Conservation (phyloP, 2,797 vertebrate species). For the Discoglossus pictus region DNA sequence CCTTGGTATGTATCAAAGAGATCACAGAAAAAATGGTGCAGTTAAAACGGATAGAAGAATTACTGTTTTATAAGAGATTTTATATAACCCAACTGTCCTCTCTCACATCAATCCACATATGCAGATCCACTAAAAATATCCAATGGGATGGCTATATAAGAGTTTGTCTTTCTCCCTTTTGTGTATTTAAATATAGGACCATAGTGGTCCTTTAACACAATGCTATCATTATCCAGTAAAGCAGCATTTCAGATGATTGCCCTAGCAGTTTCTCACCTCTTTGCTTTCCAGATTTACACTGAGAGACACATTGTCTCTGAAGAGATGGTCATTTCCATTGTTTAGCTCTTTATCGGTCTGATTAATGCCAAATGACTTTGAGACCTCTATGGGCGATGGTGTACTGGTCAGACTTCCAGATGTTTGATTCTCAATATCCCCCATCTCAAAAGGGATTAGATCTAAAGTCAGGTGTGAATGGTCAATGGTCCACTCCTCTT, state of each 20-base stretch:
- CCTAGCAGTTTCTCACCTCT: constrained; percentile 86
- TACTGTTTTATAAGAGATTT: too few relatives aligned
- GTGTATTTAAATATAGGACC: too few relatives aligned
- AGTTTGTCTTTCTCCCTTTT: too few relatives aligned
- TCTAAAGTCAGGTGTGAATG: constrained; percentile 83
- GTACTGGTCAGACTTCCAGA: constrained; percentile 89
- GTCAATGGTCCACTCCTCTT: constrained; percentile 78
- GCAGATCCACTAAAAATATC: too few relatives aligned
- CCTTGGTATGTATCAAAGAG: too few relatives aligned
- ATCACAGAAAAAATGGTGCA: too few relatives aligned
- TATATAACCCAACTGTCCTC: too few relatives aligned
- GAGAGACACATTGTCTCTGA: constrained; percentile 80
- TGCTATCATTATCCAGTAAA: too few relatives aligned
- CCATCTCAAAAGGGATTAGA: constrained; percentile 78
- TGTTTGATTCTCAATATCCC: constrained; percentile 80
- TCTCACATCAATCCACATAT: too few relatives aligned
- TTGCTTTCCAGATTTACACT: constrained; percentile 79
- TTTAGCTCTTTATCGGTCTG: constrained; percentile 71
- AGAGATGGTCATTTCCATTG: constrained; percentile 60
- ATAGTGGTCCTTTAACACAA: too few relatives aligned
- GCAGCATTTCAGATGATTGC: background rate
- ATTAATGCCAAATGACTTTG: constrained; percentile 77
- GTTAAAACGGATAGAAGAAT: too few relatives aligned
- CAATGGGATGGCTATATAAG: too few relatives aligned
- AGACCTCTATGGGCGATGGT: constrained; percentile 84